Base-by-base conservation (phyloP, 2,888 invertebrate species). In the Agelastica alni region DNA sequence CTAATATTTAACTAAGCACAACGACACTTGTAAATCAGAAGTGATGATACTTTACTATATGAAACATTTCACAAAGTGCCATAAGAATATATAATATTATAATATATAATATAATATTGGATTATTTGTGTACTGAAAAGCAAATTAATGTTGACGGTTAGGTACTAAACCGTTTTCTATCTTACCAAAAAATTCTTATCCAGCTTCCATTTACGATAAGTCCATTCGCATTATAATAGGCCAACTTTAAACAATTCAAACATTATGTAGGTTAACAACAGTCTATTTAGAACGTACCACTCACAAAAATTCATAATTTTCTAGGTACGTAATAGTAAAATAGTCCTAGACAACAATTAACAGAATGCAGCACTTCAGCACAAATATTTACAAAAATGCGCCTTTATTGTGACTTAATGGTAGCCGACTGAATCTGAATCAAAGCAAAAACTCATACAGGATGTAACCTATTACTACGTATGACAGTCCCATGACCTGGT, bases 401-500 rank as follows among this genome's bases (percentile, higher is more conserved):
- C 14, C 34, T 34, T 45, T 45, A 45, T 34, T 20, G 14, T 45
- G 34, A 9, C 44, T 44, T 20, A 20, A 32, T 18, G 12, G 39
- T 6, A 31, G 17, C 45, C 32, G 45, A 45, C 45, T 45, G 45
- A 45, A 34, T 34, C 7, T 12, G 45, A 45, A 31, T 45, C 45
- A 45, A 45, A 45, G 45, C 45, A 39, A 20, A 39, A 39, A 39
- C 39, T 39, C 39, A 14, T 34, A 45, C 45, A 45, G 45, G 45
- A 45, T 45, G 34, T 45, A 34, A 34, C 34, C 20, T 45, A 45
- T 45, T 45, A 45, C 14, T 31, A 44, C 32, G 28, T 45, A 45
- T 45, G 45, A 45, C 17, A 45, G 45, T 45, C 45, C 45, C 45
- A 45, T 31, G 45, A 45, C 45, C 45, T 45, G 45, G 45, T 45